Evolutionary conservation across 2,888 invertebrate genomes (phyloP).

Genomic region (Tipula confusa): DNA sequence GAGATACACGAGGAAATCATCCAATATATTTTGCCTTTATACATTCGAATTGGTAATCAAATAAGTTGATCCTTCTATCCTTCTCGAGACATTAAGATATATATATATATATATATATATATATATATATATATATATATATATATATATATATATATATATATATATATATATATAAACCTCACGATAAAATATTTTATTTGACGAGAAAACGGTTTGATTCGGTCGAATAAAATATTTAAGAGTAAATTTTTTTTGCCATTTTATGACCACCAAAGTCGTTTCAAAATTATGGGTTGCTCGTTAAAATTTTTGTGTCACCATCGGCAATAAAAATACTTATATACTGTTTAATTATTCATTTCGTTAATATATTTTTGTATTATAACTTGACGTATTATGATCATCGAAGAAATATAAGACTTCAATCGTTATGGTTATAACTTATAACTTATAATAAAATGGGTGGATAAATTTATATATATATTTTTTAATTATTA

Average conservation of each 20-base stretch:
- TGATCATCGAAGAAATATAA: not conserved
- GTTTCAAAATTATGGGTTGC: not conserved
- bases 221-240: not conserved
- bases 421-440: not conserved
- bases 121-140: no score
- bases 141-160: no score
- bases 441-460: no score
- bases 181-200: not conserved
- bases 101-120: no score
- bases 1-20: no score
- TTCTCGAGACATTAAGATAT: not conserved
- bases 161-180: no score
- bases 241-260: not conserved
- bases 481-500: no score
- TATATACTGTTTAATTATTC: not conserved
- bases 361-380: not conserved
- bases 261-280: not conserved
- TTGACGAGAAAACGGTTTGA: no score
- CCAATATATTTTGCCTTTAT: not conserved
- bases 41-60: not conserved
- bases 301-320: not conserved
- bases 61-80: not conserved
- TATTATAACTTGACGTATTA: not conserved
- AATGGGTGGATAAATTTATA: not conserved
- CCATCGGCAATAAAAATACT: not conserved